Conservation (phyloP, 2,113 vertebrate species). For the Channa argus region DNA sequence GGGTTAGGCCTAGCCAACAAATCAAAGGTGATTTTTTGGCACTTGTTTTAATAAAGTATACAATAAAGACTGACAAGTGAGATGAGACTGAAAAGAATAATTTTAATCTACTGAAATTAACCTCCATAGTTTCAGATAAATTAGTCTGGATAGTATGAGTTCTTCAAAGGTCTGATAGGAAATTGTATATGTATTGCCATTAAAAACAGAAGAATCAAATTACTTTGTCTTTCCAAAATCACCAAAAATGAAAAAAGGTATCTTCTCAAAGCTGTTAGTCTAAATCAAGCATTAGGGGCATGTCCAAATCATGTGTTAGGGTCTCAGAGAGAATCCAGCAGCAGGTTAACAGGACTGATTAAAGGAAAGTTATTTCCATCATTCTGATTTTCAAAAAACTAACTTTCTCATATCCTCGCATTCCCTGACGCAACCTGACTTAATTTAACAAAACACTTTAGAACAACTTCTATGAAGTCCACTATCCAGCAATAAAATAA, state of each 20-base stretch:
- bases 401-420: no score
- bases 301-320: not conserved
- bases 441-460: not conserved
- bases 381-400: not conserved
- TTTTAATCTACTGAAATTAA: slow-evolving; percentile 8
- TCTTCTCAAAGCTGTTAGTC: not conserved
- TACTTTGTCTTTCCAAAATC: not conserved
- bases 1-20: slow-evolving; percentile 60
- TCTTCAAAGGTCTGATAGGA: not conserved
- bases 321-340: not conserved
- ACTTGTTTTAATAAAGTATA: slow-evolving; percentile 51
- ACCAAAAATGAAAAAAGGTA: not conserved
- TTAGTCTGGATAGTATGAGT: not conserved
- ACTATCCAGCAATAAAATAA: not conserved
- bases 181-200: not conserved
- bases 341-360: not conserved
- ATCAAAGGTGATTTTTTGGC: slow-evolving; percentile 67
- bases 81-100: slow-evolving; percentile 41
- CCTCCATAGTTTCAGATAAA: not conserved
- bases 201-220: not conserved
- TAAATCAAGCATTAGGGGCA: slow-evolving; percentile 10
- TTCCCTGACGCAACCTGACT: not conserved
- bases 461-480: not conserved
- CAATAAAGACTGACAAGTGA: slow-evolving; percentile 44
- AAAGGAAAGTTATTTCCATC: not conserved